A percentile compares a stretch with the other conserved stretches of the same genome.
Conservation (phyloP, 2,888 invertebrate species). For the Brachyptera putata region DNA sequence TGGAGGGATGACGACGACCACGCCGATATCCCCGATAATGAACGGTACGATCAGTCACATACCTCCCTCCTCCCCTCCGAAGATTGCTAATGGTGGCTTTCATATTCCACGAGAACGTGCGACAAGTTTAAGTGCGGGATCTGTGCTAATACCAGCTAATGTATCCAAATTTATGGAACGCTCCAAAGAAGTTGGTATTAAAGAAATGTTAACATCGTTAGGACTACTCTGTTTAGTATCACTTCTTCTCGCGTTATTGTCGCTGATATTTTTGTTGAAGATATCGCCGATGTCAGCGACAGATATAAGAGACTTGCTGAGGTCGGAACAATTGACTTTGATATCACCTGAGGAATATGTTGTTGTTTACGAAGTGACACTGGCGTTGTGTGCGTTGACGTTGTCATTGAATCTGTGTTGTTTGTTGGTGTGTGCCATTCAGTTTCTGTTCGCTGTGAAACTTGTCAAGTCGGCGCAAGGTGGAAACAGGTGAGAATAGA, state of each 20-base stretch:
- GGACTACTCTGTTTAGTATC: constrained; percentile 83
- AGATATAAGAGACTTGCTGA: constrained; percentile 51
- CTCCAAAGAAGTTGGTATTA: constrained; percentile 57
- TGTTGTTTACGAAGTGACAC: constrained; percentile 86
- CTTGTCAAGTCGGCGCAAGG: constrained; percentile 81
- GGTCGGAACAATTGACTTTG: constrained; percentile 53
- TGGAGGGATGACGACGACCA: constrained; percentile 45
- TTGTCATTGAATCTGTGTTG: constrained; percentile 86
- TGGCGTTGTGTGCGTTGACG: constrained; percentile 84
- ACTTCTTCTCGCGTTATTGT: constrained; percentile 74
- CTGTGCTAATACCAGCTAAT: constrained; percentile 29
- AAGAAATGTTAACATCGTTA: constrained; percentile 79
- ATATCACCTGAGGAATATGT: constrained; percentile 75
- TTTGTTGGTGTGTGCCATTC: constrained; percentile 87
- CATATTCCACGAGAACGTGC: constrained; percentile 52
- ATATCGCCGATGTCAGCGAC: constrained; percentile 63
- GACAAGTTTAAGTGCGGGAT: constrained; percentile 29
- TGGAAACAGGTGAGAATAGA: constrained; percentile 57
- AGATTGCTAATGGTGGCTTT: constrained; percentile 52
- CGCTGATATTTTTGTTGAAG: constrained; percentile 78
- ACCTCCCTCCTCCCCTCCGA: constrained; percentile 37
- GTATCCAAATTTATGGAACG: constrained; percentile 33
- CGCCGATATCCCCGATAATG: constrained; percentile 43
- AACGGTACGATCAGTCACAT: constrained; percentile 47
- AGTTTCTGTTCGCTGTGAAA: constrained; percentile 91